Evolutionary conservation across 2,113 vertebrate genomes (phyloP), one percentile per base, ranked within the genome.

Genomic region (Myxocyprinus asiaticus): DNA sequence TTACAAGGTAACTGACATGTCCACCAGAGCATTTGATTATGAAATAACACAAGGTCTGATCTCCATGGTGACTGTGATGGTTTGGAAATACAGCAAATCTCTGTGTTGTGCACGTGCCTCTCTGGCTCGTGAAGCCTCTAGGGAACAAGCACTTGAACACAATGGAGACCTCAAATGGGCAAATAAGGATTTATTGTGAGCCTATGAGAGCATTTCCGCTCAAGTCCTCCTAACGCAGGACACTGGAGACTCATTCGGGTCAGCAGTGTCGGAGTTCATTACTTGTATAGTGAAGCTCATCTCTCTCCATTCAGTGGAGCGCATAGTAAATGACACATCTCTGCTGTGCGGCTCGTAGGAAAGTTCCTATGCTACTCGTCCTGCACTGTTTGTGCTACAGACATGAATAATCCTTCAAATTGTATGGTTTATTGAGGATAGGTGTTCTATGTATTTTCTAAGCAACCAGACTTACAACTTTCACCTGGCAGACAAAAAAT

Each of bases 181-280:
- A 81, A 73, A 83, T 82, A 82, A 82, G 77, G 81, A 73, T 71
- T 72, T 67, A 82, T 82, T 83, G 78, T 77, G 67, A 66, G 61
- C 53, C 43, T 43, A 44, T 80, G 76, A 82, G 77, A 80, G 55
- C 64, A 15, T 67, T 61, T 80, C 68, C 56, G 64, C 81, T 85
- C 83, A 71, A 58, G 64, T 66, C 70, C 59, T 70, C 80, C 81
- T 72, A 59, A 84, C 4, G 17, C 58, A 70, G 85, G 79, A 84
- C 83, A 67, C 67, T 76, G 77, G 48, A 61, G 77, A 83, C 81
- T 80, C 85, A 86, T 77, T 79, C 12, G 85, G 84, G 88, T 88
- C 86, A 84, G 76, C 1, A 56, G 86, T 86, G 84, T 84, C 83
- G 64, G 47, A 83, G 88, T 87, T 80, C 84, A 87, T 17, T 68